Percentiles rank a stretch among this genome's conserved stretches.
These are phyloP conservation scores for Dryocosmus kuriphilus DNA, from an alignment of 2,888 invertebrate genomes.

Conservation along the genomic window DNA sequence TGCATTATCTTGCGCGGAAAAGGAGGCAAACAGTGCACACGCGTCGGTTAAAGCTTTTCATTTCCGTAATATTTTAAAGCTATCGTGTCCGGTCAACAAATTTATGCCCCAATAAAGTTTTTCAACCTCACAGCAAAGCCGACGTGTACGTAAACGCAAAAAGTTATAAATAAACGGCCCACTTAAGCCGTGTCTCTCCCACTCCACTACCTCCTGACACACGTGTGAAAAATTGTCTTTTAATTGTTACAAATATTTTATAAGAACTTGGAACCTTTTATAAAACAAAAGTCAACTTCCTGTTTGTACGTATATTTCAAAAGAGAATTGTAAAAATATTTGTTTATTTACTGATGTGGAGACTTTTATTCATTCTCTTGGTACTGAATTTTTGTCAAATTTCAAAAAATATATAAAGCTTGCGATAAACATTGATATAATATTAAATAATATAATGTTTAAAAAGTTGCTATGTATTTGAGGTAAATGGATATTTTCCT, in stretches of 20 bases:
- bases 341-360: not conserved
- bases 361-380: not conserved
- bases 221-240: slow-evolving; percentile 29
- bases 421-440: too few species aligned
- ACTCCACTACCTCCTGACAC: not conserved
- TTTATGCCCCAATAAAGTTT: slow-evolving; percentile 74
- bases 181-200: slow-evolving; percentile 28
- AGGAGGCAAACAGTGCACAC: slow-evolving; percentile 70
- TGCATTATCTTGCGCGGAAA: slow-evolving; percentile 76
- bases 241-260: slow-evolving; percentile 36
- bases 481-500: not conserved
- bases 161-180: slow-evolving; percentile 37
- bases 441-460: too few species aligned
- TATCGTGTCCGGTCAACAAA: slow-evolving; percentile 74
- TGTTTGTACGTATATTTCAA: not conserved
- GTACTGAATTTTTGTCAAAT: too few species aligned
- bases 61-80: slow-evolving; percentile 76
- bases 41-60: slow-evolving; percentile 72
- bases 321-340: not conserved
- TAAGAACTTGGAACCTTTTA: slow-evolving; percentile 1
- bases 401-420: too few species aligned
- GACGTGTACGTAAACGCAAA: slow-evolving; percentile 35
- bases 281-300: not conserved
- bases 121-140: slow-evolving; percentile 54
- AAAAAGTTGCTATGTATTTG: not conserved